phyloP scores from a whole-genome alignment of 2,113 vertebrate genomes.

The Lagenorhynchus albirostris region DNA sequence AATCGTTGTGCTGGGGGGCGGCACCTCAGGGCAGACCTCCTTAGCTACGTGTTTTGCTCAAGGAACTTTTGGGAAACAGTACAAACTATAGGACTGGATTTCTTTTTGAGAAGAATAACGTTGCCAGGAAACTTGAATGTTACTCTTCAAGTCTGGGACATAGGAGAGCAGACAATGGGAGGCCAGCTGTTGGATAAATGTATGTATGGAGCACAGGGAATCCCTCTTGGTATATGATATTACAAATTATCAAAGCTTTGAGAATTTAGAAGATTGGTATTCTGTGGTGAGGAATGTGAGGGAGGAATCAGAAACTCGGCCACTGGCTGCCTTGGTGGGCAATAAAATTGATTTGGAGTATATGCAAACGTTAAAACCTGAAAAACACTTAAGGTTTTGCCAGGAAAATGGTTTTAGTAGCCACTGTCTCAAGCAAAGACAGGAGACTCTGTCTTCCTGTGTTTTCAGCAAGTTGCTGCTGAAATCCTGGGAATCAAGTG shows the following conservation, averaged over 20 bases:
- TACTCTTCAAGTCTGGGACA: no score
- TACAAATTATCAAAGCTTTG: constrained; percentile 98
- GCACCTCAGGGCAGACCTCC: constrained; percentile 86
- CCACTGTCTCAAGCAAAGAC: constrained; percentile 95
- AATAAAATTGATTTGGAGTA: constrained; percentile 99
- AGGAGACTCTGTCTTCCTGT: constrained; percentile 90
- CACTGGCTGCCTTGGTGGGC: constrained; percentile 93
- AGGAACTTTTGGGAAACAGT: no score
- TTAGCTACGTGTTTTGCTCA: no score
- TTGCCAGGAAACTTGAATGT: no score
- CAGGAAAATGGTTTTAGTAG: constrained; percentile 95
- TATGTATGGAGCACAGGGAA: constrained; percentile 81
- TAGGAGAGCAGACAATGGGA: no score
- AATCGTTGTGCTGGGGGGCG: constrained; percentile 95
- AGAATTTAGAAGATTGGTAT: constrained; percentile 98
- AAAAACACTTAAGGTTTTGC: constrained; percentile 96
- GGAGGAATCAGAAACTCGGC: constrained; percentile 92
- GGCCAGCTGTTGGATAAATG: no score
- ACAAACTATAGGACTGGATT: no score
- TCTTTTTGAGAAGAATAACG: no score
- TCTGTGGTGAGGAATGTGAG: constrained; percentile 94
- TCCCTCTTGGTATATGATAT: constrained; percentile 97
- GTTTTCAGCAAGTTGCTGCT: no score
- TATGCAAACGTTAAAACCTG: constrained; percentile 94
- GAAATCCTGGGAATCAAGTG: no score